A percentile compares a stretch with the other conserved stretches of the same genome.
These are phyloP conservation scores for Lucinisca nassula DNA, from an alignment of 2,888 invertebrate genomes.

Conservation along the genomic window DNA sequence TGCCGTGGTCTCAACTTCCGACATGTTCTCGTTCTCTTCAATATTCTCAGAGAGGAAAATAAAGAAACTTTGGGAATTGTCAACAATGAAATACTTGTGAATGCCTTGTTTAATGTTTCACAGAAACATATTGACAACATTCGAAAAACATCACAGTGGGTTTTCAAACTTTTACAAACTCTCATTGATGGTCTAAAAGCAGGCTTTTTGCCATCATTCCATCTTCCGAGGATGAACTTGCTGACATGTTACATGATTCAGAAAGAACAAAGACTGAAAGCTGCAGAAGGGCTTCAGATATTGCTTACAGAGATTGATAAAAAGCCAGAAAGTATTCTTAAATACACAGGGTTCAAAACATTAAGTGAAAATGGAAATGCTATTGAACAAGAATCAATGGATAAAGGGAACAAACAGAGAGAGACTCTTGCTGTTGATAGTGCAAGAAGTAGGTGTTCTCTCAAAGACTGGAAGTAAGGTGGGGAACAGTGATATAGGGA, in stretches of 20 bases:
- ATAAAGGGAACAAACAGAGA: too few species aligned
- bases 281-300: slow-evolving; percentile 38
- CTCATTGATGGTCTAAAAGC: slow-evolving; percentile 56
- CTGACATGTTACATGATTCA: slow-evolving; percentile 47
- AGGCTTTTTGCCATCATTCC: slow-evolving; percentile 67
- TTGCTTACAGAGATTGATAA: slow-evolving; percentile 48
- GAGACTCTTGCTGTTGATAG: too few species aligned
- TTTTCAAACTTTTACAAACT: slow-evolving; percentile 59
- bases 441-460: background rate
- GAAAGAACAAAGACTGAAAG: slow-evolving; percentile 20
- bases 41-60: slow-evolving; percentile 63
- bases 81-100: slow-evolving; percentile 69
- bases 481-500: background rate
- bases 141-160: slow-evolving; percentile 57
- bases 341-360: slow-evolving; percentile 53
- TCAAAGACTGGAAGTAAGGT: background rate
- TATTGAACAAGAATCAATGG: background rate
- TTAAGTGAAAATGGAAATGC: background rate
- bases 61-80: slow-evolving; percentile 46
- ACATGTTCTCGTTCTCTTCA: slow-evolving; percentile 68
- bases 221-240: slow-evolving; percentile 68
- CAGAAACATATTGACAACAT: slow-evolving; percentile 69
- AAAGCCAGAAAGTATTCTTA: slow-evolving; percentile 55
- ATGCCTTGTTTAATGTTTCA: slow-evolving; percentile 67
- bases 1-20: slow-evolving; percentile 65